Evolutionary conservation across 2,797 vertebrate species (phyloP).

Genomic region (Epinephelus awoara): DNA sequence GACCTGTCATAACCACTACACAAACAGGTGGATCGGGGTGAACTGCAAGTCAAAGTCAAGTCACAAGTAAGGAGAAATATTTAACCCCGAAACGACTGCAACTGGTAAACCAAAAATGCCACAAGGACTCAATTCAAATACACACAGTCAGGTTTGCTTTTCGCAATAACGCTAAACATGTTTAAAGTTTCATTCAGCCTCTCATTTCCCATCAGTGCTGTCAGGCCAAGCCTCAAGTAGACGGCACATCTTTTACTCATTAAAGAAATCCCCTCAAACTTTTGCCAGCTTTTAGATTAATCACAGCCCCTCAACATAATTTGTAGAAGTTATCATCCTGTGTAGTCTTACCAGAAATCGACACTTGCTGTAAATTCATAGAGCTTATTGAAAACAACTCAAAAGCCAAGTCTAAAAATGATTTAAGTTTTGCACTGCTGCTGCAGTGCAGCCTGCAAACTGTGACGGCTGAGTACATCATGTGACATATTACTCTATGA

Average conservation of each 20-base stretch:
- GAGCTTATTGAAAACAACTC: conserved; percentile 34
- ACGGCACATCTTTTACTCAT: conserved; percentile 63
- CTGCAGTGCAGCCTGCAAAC: not conserved
- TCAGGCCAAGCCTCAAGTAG: conserved; percentile 50
- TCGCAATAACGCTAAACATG: conserved; percentile 30
- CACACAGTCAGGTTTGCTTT: conserved; percentile 31
- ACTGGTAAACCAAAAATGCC: conserved; percentile 17
- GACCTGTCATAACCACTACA: conserved; percentile 79
- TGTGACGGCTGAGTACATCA: not conserved
- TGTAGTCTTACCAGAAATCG: conserved; percentile 49
- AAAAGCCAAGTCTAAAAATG: conserved; percentile 16
- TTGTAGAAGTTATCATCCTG: conserved; percentile 49
- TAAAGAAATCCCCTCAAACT: conserved; percentile 53
- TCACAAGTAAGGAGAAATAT: conserved; percentile 50
- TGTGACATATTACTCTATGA: conserved; percentile 12
- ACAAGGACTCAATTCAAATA: conserved; percentile 30
- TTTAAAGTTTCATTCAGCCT: conserved; percentile 52
- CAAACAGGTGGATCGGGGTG: conserved; percentile 78
- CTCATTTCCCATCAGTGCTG: conserved; percentile 56
- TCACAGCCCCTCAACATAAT: conserved; percentile 52
- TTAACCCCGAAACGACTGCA: conserved; percentile 47
- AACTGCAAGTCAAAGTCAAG: conserved; percentile 58
- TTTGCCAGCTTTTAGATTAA: conserved; percentile 62
- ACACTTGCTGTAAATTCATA: conserved; percentile 28
- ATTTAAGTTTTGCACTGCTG: conserved; percentile 6